Evolutionary conservation across 2,888 invertebrate genomes (phyloP).

Genomic region (Orthosia gracilis): DNA sequence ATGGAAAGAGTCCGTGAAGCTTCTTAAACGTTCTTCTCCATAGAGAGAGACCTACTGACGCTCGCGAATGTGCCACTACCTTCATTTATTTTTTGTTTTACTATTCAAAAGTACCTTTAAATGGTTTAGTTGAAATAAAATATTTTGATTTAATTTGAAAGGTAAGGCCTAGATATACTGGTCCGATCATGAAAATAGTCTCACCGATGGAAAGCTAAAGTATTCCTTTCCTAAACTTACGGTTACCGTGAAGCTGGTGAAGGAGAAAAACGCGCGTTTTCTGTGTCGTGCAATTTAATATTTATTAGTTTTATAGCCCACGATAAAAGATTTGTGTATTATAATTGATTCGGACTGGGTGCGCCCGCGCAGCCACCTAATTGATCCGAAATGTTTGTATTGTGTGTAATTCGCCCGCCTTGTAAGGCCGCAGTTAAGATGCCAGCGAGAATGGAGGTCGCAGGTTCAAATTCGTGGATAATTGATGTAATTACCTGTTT

Average conservation of each 20-base stretch:
- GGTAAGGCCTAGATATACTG: too few relatives aligned
- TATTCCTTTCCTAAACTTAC: background rate
- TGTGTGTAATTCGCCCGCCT: constrained; percentile 67
- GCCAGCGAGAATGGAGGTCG: constrained; percentile 52
- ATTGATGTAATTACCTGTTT: constrained; percentile 58
- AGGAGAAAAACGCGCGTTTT: constrained; percentile 13
- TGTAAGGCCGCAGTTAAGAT: constrained; percentile 60
- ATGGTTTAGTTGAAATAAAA: too few relatives aligned
- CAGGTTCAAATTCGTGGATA: constrained; percentile 50
- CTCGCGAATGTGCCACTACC: too few relatives aligned
- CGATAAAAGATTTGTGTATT: constrained; percentile 70
- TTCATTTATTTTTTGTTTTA: too few relatives aligned
- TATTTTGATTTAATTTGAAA: too few relatives aligned
- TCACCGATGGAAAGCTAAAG: too few relatives aligned
- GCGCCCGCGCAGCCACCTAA: constrained; percentile 66
- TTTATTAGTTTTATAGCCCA: constrained; percentile 50
- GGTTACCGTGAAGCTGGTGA: background rate
- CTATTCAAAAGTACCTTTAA: too few relatives aligned
- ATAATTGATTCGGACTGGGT: constrained; percentile 73
- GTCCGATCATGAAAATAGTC: too few relatives aligned
- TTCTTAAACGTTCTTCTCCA: too few relatives aligned
- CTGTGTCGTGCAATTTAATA: background rate
- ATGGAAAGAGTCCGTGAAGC: too few relatives aligned
- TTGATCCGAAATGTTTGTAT: constrained; percentile 66
- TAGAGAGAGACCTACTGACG: too few relatives aligned